Evolutionary conservation across 2,797 vertebrate species (phyloP), one percentile per base, ranked within the genome.

Genomic region (Helostoma temminkii): DNA sequence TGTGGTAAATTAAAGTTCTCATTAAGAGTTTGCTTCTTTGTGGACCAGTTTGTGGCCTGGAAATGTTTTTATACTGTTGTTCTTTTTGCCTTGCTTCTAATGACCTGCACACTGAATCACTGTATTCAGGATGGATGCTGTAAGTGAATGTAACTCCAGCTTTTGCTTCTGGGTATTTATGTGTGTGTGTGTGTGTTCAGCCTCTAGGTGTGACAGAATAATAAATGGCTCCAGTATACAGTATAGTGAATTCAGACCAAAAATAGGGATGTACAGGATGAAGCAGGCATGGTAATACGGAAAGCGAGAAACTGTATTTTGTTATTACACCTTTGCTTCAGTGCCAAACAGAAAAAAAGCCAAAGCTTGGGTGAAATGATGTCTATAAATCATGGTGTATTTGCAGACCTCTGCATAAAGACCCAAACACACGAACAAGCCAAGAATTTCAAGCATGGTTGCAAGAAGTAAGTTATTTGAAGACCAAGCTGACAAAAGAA

Each of bases 191-290:
- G 72, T 52, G 71, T 42, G 56, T 25, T 50, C 19, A 26, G 34
- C 57, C 60, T 71, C 50, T 37, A 46, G 64, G 55, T 54, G 50
- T 80, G 81, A 87, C 91, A 90, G 78, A 49, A 84, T 92, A 91
- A 93, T 78, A 74, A 89, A 92, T 90, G 79, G 66, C 66, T 74
- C 41, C 57, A 12, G 47, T 71, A 18, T 58, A 47, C 50, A 58
- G 45, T 50, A 26, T 45, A 5, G 50, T 71, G 65, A 72, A 72
- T 78, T 53, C 70, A 75, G 70, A 62, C 47, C 55, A 55, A 73
- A 73, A 67, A 64, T 53, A 69, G 60, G 75, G 63, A 70, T 42
- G 62, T 64, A 48, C 32, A 60, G 70, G 32, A 70, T 50, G 58
- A 42, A 64, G 52, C 52, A 2, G 53, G 55, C 55, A 71, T 45